Evolutionary conservation across 2,797 vertebrate species (phyloP).

Genomic region (Gymnoscopelus braueri): DNA sequence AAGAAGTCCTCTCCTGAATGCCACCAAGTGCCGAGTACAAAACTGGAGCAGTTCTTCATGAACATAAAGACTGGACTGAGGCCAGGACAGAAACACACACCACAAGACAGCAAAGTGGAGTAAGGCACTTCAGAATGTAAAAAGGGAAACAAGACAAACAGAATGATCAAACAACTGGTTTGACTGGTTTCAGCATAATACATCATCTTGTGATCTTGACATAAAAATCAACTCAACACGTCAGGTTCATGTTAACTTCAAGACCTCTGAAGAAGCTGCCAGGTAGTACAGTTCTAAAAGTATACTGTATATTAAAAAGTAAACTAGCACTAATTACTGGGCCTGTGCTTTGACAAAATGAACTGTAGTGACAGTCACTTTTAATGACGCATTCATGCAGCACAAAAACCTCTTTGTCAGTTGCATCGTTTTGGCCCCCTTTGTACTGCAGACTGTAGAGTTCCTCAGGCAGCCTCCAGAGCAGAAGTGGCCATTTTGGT

Average conservation of each 20-base stretch:
- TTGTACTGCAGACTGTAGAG: conserved; percentile 4
- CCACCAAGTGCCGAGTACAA: no score
- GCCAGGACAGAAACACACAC: not conserved
- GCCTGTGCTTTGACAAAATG: conserved; percentile 19
- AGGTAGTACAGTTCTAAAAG: conserved; percentile 10
- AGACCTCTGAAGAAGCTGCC: conserved; percentile 30
- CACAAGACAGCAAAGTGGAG: conserved; percentile 14
- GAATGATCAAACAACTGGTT: conserved; percentile 9
- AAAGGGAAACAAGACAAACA: conserved; percentile 4
- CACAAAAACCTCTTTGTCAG: not conserved
- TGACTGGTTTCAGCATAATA: not conserved
- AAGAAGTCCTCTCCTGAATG: no score
- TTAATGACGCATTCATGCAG: conserved; percentile 8
- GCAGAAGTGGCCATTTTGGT: conserved; percentile 28
- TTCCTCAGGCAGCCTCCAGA: conserved; percentile 12
- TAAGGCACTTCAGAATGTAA: conserved; percentile 58
- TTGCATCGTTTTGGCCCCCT: conserved; percentile 8
- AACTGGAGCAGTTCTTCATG: not conserved
- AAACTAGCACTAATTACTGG: conserved; percentile 10
- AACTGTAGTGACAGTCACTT: not conserved
- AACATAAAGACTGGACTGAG: not conserved
- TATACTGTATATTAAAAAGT: not conserved
- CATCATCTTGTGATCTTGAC: not conserved
- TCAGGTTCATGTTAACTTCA: conserved; percentile 10
- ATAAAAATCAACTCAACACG: not conserved